Base-by-base conservation (phyloP, 2,888 invertebrate genomes). In the Lasioglossum villosulum region DNA sequence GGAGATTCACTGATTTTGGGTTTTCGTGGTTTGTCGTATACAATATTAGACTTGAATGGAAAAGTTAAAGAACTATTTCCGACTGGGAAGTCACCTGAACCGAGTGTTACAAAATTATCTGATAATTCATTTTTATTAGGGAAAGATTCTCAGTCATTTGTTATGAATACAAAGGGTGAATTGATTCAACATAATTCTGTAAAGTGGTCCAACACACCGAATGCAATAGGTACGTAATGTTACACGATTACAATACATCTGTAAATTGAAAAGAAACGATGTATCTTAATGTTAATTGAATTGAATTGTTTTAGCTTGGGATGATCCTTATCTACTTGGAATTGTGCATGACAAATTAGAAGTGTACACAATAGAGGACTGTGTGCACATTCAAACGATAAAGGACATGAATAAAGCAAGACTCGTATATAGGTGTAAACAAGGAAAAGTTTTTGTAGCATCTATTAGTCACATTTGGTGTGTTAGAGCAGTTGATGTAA, bases 271-370 rank as follows among this genome's bases (percentile, higher is more conserved):
- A 66, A 66, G 5, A 34, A 27, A n/a, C n/a, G 16, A 73, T 72
- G 19, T 63, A 77, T 42, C 39, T 23, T 63, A 63, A 39, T 75
- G 16, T 48, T 10, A 80, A 30, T 66, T 27, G 72, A 30, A 74
- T 74, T 75, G 72, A 71, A 78, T 86, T 79, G 78, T 96, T 95
- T 84, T 95, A 97, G 98, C 97, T 45, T 98, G 99, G 97, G 99
- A 99, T 95, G 97, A 98, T 92, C 99, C 99, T 0, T 99, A 98
- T 95, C 96, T 98, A 34, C 95, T 99, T 81, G 99, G 98, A 8
- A 96, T 99, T 74, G 96, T 98, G 75, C 96, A 97, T 75, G 98
- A 98, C 92, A 96, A 97, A 89, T 96, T 99, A 52, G 98, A 99
- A 95, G 97, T 99, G 8, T 97, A 98, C 88, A 98, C 99, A 5